Evolutionary conservation across 2,113 vertebrate species (phyloP), one percentile per base, ranked within the genome.

Genomic region (Uropsilus gracilis): DNA sequence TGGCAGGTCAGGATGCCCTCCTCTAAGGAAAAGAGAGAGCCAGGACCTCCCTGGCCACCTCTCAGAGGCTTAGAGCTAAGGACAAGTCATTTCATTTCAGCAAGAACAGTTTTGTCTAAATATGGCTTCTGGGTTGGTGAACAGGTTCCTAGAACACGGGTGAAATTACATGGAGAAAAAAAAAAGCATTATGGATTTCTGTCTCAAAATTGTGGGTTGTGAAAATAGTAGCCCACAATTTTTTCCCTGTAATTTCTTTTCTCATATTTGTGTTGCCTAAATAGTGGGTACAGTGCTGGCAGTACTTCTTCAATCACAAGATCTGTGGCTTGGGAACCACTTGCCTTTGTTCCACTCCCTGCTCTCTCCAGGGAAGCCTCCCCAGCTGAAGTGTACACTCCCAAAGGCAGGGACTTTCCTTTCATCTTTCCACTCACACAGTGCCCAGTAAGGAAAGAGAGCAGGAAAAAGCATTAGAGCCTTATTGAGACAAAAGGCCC

Each of bases 161-260:
- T 30, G 2, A 39, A 86, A 92, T 32, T 48, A 86, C 22, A 68
- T 8, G 11, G 37, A 85, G 85, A 71, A 95, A 93, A 71, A 95
- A 93, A 1, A 61, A 93, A 81, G 55, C 24, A 87, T 37, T 73
- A 72, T 28, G 61, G 71, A 91, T 32, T 63, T 48, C 50, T 81
- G 71, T 48, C 87, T 87, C 94, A 69, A 72, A 85, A 75, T 20
- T 78, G 73, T 37, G 78, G 89, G 55, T 2, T 96, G 37, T 73
- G 26, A n/a, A 83, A 95, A 94, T 2, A 75, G 83, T 50, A 88
- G 46, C 55, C 82, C 85, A 10, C 77, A 50, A 94, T 94, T 86
- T 90, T 93, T 88, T 83, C 63, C 59, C 95, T 94, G 6, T 82
- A 90, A 94, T 96, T 90, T 88, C 73, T 42, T 7, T 82, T 69